These are phyloP conservation scores for Dendronephthya gigantea DNA, from an alignment of 64 coral and sea anemone species.

Conservation along the genomic window DNA sequence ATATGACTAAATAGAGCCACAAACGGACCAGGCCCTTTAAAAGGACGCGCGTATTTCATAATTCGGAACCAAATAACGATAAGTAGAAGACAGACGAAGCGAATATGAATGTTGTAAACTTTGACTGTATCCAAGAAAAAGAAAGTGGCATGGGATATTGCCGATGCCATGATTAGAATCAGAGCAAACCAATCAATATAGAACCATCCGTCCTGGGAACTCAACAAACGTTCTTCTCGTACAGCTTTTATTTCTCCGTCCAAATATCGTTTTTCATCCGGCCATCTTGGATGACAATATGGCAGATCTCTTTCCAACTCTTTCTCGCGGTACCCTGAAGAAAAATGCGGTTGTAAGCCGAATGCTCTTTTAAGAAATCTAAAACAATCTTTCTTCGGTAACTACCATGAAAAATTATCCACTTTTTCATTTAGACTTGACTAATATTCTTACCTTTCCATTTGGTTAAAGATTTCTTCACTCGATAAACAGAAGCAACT, in stretches of 20 bases:
- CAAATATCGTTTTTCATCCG: slow-evolving; percentile 5
- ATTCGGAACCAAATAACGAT: slow-evolving; percentile 8
- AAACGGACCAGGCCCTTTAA: slow-evolving; percentile 2
- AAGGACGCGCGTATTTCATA: slow-evolving; percentile 9
- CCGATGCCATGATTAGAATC: not conserved
- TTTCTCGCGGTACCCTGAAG: not conserved
- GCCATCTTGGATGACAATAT: slow-evolving; percentile 8
- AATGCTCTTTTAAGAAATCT: not conserved
- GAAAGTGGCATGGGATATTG: not conserved
- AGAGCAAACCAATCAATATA: slow-evolving; percentile 16
- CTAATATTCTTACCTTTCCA: not conserved
- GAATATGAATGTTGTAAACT: not conserved
- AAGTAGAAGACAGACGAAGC: not conserved
- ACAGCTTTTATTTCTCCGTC: slow-evolving; percentile 12
- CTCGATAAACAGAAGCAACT: not conserved
- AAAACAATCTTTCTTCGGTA: not conserved
- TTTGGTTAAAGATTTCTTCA: not conserved
- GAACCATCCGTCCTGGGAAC: slow-evolving; percentile 2
- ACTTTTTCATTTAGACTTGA: too few species aligned
- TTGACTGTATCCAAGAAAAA: not conserved
- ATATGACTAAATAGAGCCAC: slow-evolving; percentile 3
- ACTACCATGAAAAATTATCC: too few species aligned
- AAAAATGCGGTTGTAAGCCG: not conserved
- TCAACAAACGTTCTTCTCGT: not conserved
- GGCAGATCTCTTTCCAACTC: slow-evolving; percentile 1